Base-by-base conservation (phyloP, 2,113 vertebrate genomes). In the Axis porcinus region DNA sequence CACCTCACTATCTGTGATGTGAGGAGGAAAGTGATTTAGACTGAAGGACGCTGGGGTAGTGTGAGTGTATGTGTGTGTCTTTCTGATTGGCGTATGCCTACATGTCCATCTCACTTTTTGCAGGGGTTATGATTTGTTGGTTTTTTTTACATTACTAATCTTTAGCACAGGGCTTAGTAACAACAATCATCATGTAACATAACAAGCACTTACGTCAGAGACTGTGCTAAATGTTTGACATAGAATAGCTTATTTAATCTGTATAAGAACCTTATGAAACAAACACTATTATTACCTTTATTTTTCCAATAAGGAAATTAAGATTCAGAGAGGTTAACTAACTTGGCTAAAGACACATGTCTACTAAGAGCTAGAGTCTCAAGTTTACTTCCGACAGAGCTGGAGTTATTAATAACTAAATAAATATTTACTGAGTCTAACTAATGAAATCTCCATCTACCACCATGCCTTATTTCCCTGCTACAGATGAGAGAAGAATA, bases 291-390 rank as follows among this genome's bases (percentile, higher is more conserved):
- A 78, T 57, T 91, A 86, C 33, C 30, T 95, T 62, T 91, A 70
- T 83, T 97, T 96, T 96, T 89, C 76, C 86, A 54, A 79, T n/a
- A 94, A 97, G 50, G 25, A 89, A 97, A 97, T 86, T 94, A 94
- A 92, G 55, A 62, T 58, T 76, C 76, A 58, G 70, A 97, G 54
- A 89, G 50, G 64, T 90, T 84, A 81, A 87, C 30, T 58, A 88
- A 96, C 54, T 97, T 95, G 60, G 28, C 94, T 81, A 88, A 96
- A 96, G 79, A 93, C 47, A 21, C 21, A n/a, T 58, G 14, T 60
- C 84, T 92, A 47, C 70, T 47, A 89, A 87, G 43, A 96, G 43
- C 28, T 74, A 86, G n/a, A 91, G 57, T 96, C 67, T 96, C 55
- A 36, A 85, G 52, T 74, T 55, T 96, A 64, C 76, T 93, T 94